These are phyloP conservation scores for Opisthograptis luteolata DNA, from an alignment of 2,888 invertebrate genomes.

Conservation along the genomic window DNA sequence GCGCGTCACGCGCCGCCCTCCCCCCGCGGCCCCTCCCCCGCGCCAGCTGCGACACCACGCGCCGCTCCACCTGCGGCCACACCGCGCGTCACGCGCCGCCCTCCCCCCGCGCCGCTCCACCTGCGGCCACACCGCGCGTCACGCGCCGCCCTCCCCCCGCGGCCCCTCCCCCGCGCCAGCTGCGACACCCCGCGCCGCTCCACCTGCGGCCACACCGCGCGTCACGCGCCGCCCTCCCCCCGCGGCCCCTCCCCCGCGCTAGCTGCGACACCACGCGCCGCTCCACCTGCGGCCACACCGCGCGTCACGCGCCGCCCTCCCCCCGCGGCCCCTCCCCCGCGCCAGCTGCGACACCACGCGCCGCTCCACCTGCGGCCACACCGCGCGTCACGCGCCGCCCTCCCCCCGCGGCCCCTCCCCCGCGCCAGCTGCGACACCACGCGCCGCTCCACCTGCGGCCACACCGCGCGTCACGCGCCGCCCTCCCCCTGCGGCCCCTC, in stretches of 20 bases:
- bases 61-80: no score
- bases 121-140: constrained; percentile 55
- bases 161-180: constrained; percentile 89
- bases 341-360: constrained; percentile 94
- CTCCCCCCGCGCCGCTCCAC: constrained; percentile 79
- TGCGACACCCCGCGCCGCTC: constrained; percentile 95
- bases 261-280: constrained; percentile 38
- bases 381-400: constrained; percentile 77
- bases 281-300: constrained; percentile 79
- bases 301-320: background rate
- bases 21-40: constrained; percentile 79
- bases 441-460: constrained; percentile 80
- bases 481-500: background rate
- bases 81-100: constrained; percentile 77
- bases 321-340: constrained; percentile 84
- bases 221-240: constrained; percentile 78
- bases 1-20: background rate
- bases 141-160: background rate
- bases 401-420: no score
- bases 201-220: no score
- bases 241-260: no score
- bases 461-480: background rate
- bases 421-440: constrained; percentile 37
- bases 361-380: no score
- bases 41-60: constrained; percentile 95